Conservation (phyloP, 2,888 invertebrate genomes). For the Plebejus anna region DNA sequence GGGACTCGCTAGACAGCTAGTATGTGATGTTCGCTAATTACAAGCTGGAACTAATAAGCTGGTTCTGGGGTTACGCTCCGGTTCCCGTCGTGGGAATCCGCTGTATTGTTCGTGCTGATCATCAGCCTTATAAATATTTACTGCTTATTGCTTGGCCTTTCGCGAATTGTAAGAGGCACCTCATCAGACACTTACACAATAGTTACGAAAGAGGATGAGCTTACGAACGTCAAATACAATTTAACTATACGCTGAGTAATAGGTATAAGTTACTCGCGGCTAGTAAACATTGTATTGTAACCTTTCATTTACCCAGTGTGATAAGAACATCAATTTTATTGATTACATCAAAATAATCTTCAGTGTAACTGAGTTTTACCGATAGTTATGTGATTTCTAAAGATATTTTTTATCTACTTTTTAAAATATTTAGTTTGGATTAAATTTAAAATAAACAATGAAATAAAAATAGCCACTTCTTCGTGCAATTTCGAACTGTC, state of each 20-base stretch:
- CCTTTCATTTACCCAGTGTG: neutral
- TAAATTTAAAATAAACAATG: no score
- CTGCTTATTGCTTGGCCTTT: neutral
- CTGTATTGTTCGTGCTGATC: neutral
- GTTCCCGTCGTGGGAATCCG: neutral
- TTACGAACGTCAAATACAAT: neutral
- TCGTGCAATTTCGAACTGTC: no score
- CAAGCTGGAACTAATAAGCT: conserved; percentile 5
- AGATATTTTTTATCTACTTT: no score
- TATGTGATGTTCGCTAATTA: neutral
- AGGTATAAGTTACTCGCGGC: neutral
- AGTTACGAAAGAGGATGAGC: neutral
- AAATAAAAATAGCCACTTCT: no score
- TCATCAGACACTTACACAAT: neutral
- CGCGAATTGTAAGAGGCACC: neutral
- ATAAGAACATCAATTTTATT: neutral
- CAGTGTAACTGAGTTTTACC: no score
- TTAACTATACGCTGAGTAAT: neutral
- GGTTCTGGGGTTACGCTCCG: conserved; percentile 9
- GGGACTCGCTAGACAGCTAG: neutral
- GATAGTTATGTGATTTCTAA: no score
- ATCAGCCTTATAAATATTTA: conserved; percentile 1
- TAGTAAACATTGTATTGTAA: neutral
- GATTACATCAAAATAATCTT: neutral
- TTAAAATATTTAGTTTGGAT: no score